phyloP scores from a whole-genome alignment of 1,140 invertebrate genomes.

The Zophobas atratus region DNA sequence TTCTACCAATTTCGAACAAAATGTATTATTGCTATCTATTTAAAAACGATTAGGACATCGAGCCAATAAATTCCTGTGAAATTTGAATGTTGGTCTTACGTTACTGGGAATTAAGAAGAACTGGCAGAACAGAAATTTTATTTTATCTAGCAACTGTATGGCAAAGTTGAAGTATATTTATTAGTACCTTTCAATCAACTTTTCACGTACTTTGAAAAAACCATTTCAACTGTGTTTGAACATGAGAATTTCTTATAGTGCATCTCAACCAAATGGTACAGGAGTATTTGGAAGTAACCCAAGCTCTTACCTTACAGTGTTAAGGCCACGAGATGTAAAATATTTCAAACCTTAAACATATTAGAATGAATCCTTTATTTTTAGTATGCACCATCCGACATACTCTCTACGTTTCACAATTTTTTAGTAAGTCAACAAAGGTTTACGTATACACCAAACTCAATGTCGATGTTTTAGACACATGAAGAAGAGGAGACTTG shows the following conservation, averaged over 20 bases:
- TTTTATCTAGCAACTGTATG: no score
- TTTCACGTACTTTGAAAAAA: no score
- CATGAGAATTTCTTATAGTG: neutral
- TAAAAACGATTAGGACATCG: no score
- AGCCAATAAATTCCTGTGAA: no score
- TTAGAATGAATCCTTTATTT: neutral
- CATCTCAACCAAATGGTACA: neutral
- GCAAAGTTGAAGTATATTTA: no score
- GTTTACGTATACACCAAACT: neutral
- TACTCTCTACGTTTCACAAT: neutral
- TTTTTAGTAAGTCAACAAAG: neutral
- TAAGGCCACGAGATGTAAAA: slow-evolving; percentile 26
- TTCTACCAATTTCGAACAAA: no score
- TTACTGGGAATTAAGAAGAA: no score
- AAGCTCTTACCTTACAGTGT: slow-evolving; percentile 11
- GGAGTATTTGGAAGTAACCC: no score
- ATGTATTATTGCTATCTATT: no score
- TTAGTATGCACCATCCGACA: neutral
- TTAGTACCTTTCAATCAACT: no score
- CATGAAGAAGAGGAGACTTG: slow-evolving; percentile 1
- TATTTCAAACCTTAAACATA: slow-evolving; percentile 6
- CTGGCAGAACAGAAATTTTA: no score
- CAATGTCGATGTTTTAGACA: neutral
- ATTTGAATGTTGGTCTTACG: no score
- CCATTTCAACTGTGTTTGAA: neutral